Percentiles rank a stretch among this genome's conserved stretches.
Conservation (phyloP, 2,797 vertebrate genomes). For the Psittacula derbiana region DNA sequence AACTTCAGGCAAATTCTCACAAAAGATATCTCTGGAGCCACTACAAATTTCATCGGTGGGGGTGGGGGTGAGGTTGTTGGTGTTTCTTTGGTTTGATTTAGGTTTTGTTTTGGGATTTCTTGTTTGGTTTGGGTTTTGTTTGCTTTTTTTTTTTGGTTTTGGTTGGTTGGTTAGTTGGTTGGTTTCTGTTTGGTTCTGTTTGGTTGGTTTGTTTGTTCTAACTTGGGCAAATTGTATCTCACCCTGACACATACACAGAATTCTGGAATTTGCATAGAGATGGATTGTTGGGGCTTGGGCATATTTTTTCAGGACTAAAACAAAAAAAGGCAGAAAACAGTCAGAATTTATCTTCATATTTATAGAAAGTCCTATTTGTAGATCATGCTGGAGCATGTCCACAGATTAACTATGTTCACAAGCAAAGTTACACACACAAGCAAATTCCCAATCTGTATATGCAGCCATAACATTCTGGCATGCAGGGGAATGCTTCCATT, state of each 20-base stretch:
- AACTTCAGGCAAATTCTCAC: too few species aligned
- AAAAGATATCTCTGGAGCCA: neutral
- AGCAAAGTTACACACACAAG: neutral
- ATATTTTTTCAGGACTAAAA: neutral
- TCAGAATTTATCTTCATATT: neutral
- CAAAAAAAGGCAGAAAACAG: neutral
- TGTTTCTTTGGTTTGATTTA: neutral
- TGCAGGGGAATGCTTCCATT: fast-evolving
- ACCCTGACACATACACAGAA: neutral
- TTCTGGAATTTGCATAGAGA: too few species aligned
- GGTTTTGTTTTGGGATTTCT: too few species aligned
- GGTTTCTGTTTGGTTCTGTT: neutral
- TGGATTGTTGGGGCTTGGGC: neutral
- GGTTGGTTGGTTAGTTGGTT: too few species aligned
- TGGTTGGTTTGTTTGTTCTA: neutral
- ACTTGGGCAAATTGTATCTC: neutral
- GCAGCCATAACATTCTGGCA: neutral
- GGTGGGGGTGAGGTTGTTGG: too few species aligned
- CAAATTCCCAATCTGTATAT: neutral
- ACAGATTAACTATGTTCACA: too few species aligned
- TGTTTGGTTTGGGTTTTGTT: neutral
- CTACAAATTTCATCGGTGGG: neutral
- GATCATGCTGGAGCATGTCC: fast-evolving
- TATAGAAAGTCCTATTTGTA: neutral
- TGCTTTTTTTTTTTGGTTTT: neutral